Evolutionary conservation across 2,888 invertebrate genomes (phyloP), one percentile per base, ranked within the genome.

Genomic region (Brassicogethes aeneus): DNA sequence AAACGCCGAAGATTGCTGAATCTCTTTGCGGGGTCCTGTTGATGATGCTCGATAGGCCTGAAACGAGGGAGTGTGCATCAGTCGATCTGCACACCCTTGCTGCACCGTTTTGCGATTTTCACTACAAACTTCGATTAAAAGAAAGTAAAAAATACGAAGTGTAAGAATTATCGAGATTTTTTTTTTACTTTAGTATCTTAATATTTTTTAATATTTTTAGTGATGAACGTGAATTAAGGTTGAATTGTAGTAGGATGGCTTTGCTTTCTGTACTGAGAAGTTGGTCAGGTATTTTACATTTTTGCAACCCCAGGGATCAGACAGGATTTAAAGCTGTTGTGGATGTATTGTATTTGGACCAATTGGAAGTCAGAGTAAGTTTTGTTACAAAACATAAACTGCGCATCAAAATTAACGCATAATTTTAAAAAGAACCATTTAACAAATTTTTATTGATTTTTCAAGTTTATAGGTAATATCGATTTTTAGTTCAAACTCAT

Each of bases 41-140:
- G 36, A 85, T 85, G 63, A 74, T 94, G 40, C 73, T 94, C 35
- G 89, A 92, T 66, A 82, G 82, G 64, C 94, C 94, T 0, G 73
- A 77, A 31, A 87, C 91, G 2, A 74, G 95, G 40, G 73, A 75
- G 52, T 75, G 78, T 39, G 85, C 86, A 10, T 77, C 79, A 23
- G 77, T 92, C 16, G 86, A 92, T 62, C 75, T 95, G 42, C 79
- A 91, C 65, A 86, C 86, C 65, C 76, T 97, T 36, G 82, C 91
- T 42, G 91, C 94, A 12, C 94, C 95, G 0, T 92, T 94, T 64
- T 93, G 94, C 59, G 95, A 95, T 69, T 85, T 90, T 61, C 90
- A 91, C 62, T 80, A 81, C 62, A 73, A 81, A 46, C 75, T 81
- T 42, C 78, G 79, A 15, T 85, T 82, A 56, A 78, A 79, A 62